These are phyloP conservation scores for Cnemophilus loriae DNA, from an alignment of 2,113 vertebrate species.

Conservation along the genomic window DNA sequence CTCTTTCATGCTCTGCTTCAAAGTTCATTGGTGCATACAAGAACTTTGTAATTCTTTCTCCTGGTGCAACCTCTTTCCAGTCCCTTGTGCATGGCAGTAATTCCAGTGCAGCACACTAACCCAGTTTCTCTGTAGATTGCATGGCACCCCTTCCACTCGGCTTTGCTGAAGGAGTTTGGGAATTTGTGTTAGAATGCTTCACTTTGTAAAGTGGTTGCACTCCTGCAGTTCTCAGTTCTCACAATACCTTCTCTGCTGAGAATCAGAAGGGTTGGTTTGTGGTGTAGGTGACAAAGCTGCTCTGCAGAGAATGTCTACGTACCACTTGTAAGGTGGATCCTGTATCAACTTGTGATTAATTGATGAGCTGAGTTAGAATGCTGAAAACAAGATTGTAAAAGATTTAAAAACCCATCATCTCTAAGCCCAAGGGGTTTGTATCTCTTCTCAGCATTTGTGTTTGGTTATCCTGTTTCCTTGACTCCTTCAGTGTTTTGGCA, in stretches of 20 bases:
- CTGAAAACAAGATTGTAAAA: not conserved
- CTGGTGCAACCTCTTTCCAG: not conserved
- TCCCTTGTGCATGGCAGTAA: not conserved
- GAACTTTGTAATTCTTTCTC: constrained; percentile 23
- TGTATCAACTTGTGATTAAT: not conserved
- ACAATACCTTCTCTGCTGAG: not conserved
- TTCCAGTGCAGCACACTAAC: not conserved
- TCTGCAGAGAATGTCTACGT: fast-evolving
- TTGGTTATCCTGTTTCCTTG: not conserved
- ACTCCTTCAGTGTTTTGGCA: not conserved
- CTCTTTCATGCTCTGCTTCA: not conserved
- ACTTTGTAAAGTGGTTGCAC: not conserved
- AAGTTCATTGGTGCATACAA: not conserved
- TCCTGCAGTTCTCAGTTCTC: not conserved
- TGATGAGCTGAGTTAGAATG: not conserved
- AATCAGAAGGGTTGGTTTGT: not conserved
- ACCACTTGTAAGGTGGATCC: not conserved
- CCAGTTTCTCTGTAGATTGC: not conserved
- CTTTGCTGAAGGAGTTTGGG: not conserved
- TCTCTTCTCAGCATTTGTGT: not conserved
- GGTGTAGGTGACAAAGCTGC: not conserved
- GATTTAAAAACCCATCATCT: not conserved
- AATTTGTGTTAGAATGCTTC: not conserved
- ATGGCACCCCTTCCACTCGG: not conserved
- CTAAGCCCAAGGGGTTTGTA: not conserved